Evolutionary conservation across 2,113 vertebrate species (phyloP).

Genomic region (Peucedramus taeniatus): DNA sequence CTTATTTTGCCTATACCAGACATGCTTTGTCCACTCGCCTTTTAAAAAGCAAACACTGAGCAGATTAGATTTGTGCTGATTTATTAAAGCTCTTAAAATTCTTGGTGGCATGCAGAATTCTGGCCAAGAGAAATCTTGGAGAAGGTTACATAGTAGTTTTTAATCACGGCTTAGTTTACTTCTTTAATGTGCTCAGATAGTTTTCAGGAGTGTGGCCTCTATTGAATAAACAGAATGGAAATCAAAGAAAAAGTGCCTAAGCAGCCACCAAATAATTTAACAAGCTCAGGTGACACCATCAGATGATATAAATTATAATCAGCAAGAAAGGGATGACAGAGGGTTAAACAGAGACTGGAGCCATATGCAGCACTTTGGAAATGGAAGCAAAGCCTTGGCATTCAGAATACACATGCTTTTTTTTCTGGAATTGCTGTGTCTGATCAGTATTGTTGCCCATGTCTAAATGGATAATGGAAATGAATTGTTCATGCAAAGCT

Average conservation of each 20-base stretch:
- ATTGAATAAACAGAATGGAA: background rate
- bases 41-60: background rate
- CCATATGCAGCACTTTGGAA: background rate
- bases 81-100: background rate
- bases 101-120: background rate
- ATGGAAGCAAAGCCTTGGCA: background rate
- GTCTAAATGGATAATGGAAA: background rate
- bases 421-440: background rate
- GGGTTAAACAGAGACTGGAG: background rate
- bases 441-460: background rate
- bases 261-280: background rate
- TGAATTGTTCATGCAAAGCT: background rate
- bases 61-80: background rate
- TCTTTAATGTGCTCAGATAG: background rate
- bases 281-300: background rate
- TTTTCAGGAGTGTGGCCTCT: background rate
- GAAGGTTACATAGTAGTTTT: background rate
- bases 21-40: background rate
- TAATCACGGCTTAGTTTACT: background rate
- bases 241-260: background rate
- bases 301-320: background rate
- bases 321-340: background rate
- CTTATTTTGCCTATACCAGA: background rate
- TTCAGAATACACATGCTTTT: background rate
- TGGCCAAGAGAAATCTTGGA: background rate